These are phyloP conservation scores for Nebria brevicollis DNA, from an alignment of 2,888 invertebrate genomes.

Conservation along the genomic window DNA sequence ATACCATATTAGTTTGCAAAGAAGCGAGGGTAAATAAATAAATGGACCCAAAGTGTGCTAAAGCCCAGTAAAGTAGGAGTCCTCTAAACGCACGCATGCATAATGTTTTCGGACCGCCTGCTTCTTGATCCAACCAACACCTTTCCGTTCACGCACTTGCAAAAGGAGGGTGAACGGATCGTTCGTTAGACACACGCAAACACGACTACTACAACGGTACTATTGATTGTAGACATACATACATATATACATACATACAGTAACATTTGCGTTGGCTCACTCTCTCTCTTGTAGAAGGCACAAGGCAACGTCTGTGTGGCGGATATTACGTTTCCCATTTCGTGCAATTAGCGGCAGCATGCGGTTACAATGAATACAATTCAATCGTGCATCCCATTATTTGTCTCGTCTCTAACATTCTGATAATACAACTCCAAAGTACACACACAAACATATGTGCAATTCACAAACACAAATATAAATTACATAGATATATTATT, in stretches of 20 bases:
- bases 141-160: conserved; percentile 17
- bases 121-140: conserved; percentile 8
- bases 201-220: conserved; percentile 21
- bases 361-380: conserved; percentile 45
- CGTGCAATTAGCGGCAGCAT: conserved; percentile 46
- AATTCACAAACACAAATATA: not conserved
- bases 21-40: not conserved
- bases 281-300: not conserved
- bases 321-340: conserved; percentile 47
- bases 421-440: conserved; percentile 33
- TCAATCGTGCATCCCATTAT: conserved; percentile 44
- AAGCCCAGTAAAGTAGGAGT: not conserved
- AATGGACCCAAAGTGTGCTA: not conserved
- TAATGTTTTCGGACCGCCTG: conserved; percentile 14
- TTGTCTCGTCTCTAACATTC: conserved; percentile 37
- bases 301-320: conserved; percentile 22
- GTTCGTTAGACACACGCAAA: conserved; percentile 14
- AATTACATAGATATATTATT: not conserved
- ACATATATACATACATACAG: not conserved
- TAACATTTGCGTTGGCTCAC: not conserved
- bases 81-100: conserved; percentile 18
- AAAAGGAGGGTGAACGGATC: conserved; percentile 1
- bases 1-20: not conserved
- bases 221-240: conserved; percentile 34
- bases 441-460: not conserved